These are phyloP conservation scores for Lasioglossum malachurum DNA, from an alignment of 2,888 invertebrate genomes.

Conservation along the genomic window DNA sequence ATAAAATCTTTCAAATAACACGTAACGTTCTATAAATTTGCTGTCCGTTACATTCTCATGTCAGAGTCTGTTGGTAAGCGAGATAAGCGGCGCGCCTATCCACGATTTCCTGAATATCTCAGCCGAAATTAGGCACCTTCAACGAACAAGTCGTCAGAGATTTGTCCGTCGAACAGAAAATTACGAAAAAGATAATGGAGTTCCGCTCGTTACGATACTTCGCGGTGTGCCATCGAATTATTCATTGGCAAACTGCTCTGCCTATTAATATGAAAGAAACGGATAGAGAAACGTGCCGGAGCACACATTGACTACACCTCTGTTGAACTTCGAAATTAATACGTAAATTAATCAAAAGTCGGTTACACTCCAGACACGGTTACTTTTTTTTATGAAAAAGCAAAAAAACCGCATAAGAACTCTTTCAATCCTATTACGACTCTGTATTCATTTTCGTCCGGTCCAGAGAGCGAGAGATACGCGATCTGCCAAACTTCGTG, in stretches of 20 bases:
- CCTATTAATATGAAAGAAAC: background rate
- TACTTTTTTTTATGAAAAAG: background rate
- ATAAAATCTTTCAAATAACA: background rate
- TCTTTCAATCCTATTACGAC: background rate
- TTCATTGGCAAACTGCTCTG: background rate
- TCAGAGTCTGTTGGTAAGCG: background rate
- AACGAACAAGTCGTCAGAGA: background rate
- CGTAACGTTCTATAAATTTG: background rate
- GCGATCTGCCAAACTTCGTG: conserved; percentile 2
- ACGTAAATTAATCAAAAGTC: background rate
- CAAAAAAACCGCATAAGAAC: background rate
- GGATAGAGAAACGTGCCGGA: background rate
- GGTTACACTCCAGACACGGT: background rate
- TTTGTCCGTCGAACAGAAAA: background rate
- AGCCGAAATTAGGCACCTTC: background rate
- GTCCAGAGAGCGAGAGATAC: background rate
- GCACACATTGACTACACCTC: background rate
- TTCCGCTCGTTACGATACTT: background rate
- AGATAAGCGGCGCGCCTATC: background rate
- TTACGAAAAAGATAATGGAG: background rate
- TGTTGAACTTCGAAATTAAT: background rate
- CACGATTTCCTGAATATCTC: background rate
- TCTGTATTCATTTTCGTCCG: background rate
- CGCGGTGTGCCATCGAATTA: background rate
- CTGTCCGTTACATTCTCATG: background rate